Base-by-base conservation (phyloP, 2,888 invertebrate species). In the Tuberolachnus salignus region DNA sequence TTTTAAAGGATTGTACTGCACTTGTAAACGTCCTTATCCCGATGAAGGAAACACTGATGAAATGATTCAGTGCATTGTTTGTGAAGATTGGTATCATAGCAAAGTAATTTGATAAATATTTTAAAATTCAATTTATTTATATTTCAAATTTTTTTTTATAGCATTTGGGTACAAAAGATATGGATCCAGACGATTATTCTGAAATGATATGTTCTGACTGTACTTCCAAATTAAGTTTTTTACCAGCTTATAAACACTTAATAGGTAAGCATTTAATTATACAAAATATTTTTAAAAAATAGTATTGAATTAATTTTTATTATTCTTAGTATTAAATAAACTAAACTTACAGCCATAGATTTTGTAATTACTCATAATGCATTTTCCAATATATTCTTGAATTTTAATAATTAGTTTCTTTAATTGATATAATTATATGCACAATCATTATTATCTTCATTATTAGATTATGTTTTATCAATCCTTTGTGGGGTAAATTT, bases 51-150 rank as follows among this genome's bases (percentile, higher is more conserved):
- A 89, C 53, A 92, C 92, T 74, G 97, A 97, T 86, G 93, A 94
- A 83, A 98, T 98, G 98, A 90, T 97, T 69, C 98, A 99, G 85
- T 99, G 99, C 84, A 88, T 94, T 63, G 87, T 97, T 74, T 99
- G 99, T 86, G 99, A 99, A 85, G 98, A 99, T 86, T 99, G 99
- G 99, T 94, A 91, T 84, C 99, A 99, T 87, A 89, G 92, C 42
- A 86, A 88, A 85, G 90, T 90, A 85, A 8, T 23, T 42, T 59
- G 14, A 13, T 13, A 46, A 46, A 46, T 9, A 46, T 46, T 42
- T 63, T 26, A 3, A 10, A 19, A 42, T 42, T 44, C 16, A 44
- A 53, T 21, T 21, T 42, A 63, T 57, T 1, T 53, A 13, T 6
- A 14, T 23, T 16, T 34, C 34, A 51, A 51, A 51, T 61, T 11